phyloP scores from a whole-genome alignment of 2,888 invertebrate species.

The Apamea epomidion region DNA sequence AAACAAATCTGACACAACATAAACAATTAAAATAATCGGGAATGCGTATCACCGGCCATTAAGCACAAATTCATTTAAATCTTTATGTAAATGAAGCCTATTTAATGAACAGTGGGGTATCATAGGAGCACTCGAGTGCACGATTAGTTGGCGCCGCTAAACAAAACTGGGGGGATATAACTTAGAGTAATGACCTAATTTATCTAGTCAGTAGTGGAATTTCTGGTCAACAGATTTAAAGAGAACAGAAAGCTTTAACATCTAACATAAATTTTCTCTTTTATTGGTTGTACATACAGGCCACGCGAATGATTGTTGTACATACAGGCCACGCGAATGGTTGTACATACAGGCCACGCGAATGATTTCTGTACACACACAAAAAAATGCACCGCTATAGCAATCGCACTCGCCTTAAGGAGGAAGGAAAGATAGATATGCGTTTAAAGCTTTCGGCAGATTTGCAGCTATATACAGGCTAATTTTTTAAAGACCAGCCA shows the following conservation, averaged over 20 bases:
- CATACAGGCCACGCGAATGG: neutral
- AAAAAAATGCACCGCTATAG: neutral
- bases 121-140: conserved; percentile 53
- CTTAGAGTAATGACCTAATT: conserved; percentile 72
- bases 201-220: conserved; percentile 55
- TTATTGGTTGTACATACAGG: neutral
- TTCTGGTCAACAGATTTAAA: conserved; percentile 19
- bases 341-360: neutral
- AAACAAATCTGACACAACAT: conserved; percentile 32
- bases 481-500: too few species aligned
- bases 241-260: neutral
- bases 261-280: neutral
- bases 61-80: conserved; percentile 59
- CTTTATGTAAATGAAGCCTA: conserved; percentile 70
- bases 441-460: neutral
- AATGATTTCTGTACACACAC: neutral
- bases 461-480: neutral
- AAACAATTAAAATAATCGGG: conserved; percentile 59
- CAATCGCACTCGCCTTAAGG: too few species aligned
- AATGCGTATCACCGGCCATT: conserved; percentile 48
- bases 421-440: neutral
- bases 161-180: conserved; percentile 65
- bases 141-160: conserved; percentile 47
- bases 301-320: neutral
- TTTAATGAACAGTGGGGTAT: conserved; percentile 71